Evolutionary conservation across 2,888 invertebrate genomes (phyloP).

Genomic region (Calliscelio sp.): DNA sequence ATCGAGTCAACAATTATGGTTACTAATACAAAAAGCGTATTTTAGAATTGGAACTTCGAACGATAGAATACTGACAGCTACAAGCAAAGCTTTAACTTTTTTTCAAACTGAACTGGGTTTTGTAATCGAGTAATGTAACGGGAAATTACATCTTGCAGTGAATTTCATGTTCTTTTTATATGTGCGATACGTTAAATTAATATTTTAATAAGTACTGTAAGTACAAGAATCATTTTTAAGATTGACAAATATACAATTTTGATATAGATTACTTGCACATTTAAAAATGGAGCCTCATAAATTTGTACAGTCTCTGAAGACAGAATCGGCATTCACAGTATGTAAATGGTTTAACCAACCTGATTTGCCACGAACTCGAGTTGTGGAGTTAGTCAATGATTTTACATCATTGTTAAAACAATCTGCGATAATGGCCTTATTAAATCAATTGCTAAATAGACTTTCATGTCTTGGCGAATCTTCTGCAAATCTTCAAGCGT

Average conservation of each 20-base stretch:
- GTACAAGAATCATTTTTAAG: background rate
- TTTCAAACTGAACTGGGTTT: conserved; percentile 5
- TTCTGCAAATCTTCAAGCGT: background rate
- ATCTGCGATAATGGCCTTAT: background rate
- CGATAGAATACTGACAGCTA: conserved; percentile 15
- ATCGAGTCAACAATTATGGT: conserved; percentile 8
- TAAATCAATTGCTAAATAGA: background rate
- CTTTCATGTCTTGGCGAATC: background rate
- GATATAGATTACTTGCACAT: too few relatives aligned
- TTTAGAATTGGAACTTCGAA: background rate
- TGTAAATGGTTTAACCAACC: conserved; percentile 21
- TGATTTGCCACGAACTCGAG: conserved; percentile 10
- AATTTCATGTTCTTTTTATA: too few relatives aligned
- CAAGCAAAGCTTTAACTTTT: conserved; percentile 6
- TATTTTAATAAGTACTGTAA: too few relatives aligned
- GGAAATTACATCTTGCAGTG: too few relatives aligned
- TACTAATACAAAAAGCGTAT: background rate
- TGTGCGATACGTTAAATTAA: too few relatives aligned
- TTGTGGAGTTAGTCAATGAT: conserved; percentile 7
- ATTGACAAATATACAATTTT: too few relatives aligned
- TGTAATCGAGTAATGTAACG: too few relatives aligned
- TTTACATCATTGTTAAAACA: conserved; percentile 12
- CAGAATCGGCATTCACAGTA: background rate
- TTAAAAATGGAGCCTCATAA: conserved; percentile 6
- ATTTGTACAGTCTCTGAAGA: background rate